Evolutionary conservation across 2,888 invertebrate genomes (phyloP), one percentile per base, ranked within the genome.

Genomic region (Corythucha ciliata): DNA sequence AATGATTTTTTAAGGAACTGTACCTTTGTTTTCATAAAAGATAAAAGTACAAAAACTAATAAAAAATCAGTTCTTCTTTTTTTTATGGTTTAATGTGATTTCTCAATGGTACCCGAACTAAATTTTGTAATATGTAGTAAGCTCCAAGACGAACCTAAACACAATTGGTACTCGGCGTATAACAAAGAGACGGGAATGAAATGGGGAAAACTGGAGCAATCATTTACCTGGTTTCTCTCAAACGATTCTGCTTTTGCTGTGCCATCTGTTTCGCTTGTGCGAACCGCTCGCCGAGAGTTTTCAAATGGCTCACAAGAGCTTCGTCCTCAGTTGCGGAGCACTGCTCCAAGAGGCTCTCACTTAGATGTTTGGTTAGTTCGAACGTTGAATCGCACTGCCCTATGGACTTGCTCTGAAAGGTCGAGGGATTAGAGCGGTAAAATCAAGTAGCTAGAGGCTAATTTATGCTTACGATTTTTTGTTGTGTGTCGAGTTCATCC

Each of bases 321-420:
- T 61, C 61, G 4, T 58, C 53, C 8, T 54, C 41, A 10, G 57
- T 52, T 12, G 60, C 52, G 50, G 77, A 77, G 65, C 78, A 86
- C 67, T 90, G 88, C 32, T 80, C 80, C 3, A 83, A 68, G 3
- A 91, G 71, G 16, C 87, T 67, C 55, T 78, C 77, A 52, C 83
- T 83, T 37, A 91, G 72, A 72, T 89, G 89, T 64, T 80, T 81
- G 21, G 88, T 79, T 48, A 89, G 68, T 67, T 91, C 91, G 37
- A 88, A 72, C 5, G 82, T 81, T 6, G 87, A 86, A 62, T 83
- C 81, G 57, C 87, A 85, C 60, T 80, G 80, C 41, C 83, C 81
- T 37, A 87, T 77, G 46, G 82, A 70, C 68, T 82, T 85, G 46
- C 83, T 80, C 60, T 60, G 55, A 7, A 47, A 50, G 34, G 16